phyloP scores from a whole-genome alignment of 2,888 invertebrate genomes.

The Tortricodes alternella region DNA sequence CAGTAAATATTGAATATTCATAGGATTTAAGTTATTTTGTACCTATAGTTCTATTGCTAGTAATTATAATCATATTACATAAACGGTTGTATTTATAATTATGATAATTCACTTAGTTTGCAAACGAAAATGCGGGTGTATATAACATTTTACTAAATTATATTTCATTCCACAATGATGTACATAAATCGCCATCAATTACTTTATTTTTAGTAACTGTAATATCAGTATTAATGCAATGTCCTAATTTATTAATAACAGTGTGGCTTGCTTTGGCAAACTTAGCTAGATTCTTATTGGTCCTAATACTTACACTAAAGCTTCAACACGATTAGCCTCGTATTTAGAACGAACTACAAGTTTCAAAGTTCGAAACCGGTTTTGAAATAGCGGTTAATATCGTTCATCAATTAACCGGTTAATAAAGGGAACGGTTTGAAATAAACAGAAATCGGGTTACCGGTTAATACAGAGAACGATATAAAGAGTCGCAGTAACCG shows the following conservation, averaged over 20 bases:
- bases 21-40: conserved; percentile 62
- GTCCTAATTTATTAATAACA: conserved; percentile 62
- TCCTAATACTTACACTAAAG: no score
- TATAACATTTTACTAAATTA: conserved; percentile 65
- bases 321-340: no score
- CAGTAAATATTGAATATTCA: conserved; percentile 31
- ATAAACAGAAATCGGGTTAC: no score
- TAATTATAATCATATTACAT: conserved; percentile 22
- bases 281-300: neutral
- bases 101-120: conserved; percentile 44
- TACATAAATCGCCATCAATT: conserved; percentile 74
- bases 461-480: no score
- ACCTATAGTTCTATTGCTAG: conserved; percentile 25
- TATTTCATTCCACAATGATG: conserved; percentile 64
- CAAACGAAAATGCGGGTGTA: conserved; percentile 71
- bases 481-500: no score
- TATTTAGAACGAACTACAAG: no score
- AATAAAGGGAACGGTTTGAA: no score
- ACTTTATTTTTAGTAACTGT: conserved; percentile 70
- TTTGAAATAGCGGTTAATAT: no score
- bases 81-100: conserved; percentile 66
- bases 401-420: no score
- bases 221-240: conserved; percentile 79
- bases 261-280: conserved; percentile 40
- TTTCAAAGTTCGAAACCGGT: no score